Conservation (phyloP, 2,797 vertebrate species). For the Bothrops alternatus region DNA sequence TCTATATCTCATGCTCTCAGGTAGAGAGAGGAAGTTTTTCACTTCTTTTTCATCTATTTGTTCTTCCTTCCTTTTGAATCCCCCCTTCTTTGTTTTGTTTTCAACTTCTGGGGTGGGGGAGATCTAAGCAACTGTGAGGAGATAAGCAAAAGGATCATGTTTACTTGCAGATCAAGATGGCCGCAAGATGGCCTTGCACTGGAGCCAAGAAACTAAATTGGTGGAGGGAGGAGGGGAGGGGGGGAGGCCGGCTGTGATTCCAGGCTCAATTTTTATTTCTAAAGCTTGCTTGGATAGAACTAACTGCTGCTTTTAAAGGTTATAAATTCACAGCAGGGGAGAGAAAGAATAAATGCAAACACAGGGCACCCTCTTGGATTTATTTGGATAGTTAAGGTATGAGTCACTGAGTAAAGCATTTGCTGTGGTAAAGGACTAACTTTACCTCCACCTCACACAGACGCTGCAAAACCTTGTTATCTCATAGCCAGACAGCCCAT, state of each 20-base stretch:
- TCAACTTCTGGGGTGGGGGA: not conserved
- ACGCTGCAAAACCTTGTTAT: constrained; percentile 56
- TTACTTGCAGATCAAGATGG: constrained; percentile 16
- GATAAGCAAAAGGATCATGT: not conserved
- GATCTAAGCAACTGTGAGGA: not conserved
- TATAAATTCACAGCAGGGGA: constrained; percentile 46
- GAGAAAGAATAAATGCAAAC: constrained; percentile 37
- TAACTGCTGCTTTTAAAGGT: constrained; percentile 31
- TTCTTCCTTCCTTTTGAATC: not conserved
- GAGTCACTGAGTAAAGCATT: constrained; percentile 60
- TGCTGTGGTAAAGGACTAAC: constrained; percentile 62
- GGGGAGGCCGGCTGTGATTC: not conserved
- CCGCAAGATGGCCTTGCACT: constrained; percentile 6
- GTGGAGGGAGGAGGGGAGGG: not conserved
- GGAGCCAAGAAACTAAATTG: not conserved
- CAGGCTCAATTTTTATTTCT: not conserved
- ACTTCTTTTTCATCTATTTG: not conserved
- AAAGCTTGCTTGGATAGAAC: constrained; percentile 38
- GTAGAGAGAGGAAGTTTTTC: not conserved
- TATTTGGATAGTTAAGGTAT: constrained; percentile 52
- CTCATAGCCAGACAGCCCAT: constrained; percentile 60
- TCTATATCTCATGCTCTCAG: not conserved
- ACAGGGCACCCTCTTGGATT: constrained; percentile 27
- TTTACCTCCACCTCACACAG: constrained; percentile 62
- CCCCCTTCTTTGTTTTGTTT: not conserved